phyloP scores from a whole-genome alignment of 2,888 invertebrate species.

The Synergus laeviventris region DNA sequence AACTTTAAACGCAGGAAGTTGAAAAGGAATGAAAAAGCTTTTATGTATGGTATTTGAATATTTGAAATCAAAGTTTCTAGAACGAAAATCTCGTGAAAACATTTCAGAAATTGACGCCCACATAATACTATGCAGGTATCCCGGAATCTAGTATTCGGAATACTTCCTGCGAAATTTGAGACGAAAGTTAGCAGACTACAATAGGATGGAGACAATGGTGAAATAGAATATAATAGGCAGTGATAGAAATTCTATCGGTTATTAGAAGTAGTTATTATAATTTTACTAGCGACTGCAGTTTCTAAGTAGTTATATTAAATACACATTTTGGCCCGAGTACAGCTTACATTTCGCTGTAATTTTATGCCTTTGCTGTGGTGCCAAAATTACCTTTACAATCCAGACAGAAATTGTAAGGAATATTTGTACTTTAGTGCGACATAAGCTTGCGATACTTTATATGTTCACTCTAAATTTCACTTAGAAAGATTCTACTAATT shows the following conservation, averaged over 20 bases:
- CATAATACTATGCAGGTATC: slow-evolving; percentile 33
- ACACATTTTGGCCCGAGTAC: slow-evolving; percentile 27
- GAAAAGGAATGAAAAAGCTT: not conserved
- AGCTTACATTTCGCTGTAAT: slow-evolving; percentile 25
- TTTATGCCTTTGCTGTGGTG: slow-evolving; percentile 6
- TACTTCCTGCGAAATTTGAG: slow-evolving; percentile 31
- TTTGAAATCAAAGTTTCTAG: not conserved
- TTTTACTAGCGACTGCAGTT: slow-evolving; percentile 26
- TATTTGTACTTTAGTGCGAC: too few species aligned
- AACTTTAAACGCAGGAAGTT: not conserved
- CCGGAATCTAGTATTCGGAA: slow-evolving; percentile 28
- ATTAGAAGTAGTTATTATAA: slow-evolving; percentile 6
- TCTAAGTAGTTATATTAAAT: slow-evolving; percentile 32
- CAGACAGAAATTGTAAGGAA: not conserved
- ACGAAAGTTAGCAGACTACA: slow-evolving; percentile 24
- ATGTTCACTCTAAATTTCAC: too few species aligned
- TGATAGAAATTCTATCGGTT: slow-evolving; percentile 39
- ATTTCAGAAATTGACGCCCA: slow-evolving; percentile 36
- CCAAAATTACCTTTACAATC: slow-evolving; percentile 32
- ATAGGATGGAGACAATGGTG: slow-evolving; percentile 29
- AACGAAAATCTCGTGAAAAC: not conserved
- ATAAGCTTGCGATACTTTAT: too few species aligned
- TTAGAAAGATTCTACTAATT: too few species aligned
- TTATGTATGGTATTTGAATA: not conserved
- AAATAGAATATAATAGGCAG: slow-evolving; percentile 38